These are phyloP conservation scores for Aricia artaxerxes DNA, from an alignment of 2,888 invertebrate species.

Conservation along the genomic window DNA sequence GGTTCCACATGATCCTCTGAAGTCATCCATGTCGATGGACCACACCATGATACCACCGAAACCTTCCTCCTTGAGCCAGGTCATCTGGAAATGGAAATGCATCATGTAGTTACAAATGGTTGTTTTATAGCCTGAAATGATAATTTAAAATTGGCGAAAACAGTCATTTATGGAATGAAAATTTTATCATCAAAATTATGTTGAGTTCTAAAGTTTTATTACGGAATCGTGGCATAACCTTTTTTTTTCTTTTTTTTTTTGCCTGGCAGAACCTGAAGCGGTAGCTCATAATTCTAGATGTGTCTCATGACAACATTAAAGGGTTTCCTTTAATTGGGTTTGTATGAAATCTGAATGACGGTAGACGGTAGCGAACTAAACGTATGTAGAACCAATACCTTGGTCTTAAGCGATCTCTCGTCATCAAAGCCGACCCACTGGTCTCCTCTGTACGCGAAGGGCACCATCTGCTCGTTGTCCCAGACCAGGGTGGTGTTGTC, in stretches of 20 bases:
- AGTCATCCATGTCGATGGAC: slow-evolving; percentile 98
- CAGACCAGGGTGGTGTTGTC: slow-evolving; percentile 96
- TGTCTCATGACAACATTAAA: too few species aligned
- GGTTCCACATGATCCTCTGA: slow-evolving; percentile 92
- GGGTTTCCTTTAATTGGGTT: too few species aligned
- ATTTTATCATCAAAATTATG: too few species aligned
- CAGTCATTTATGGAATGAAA: too few species aligned
- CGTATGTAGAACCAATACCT: slow-evolving; percentile 77
- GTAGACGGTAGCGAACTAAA: too few species aligned
- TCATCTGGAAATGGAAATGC: slow-evolving; percentile 82
- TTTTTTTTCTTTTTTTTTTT: too few species aligned
- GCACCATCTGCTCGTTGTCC: slow-evolving; percentile 98
- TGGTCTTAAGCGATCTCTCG: slow-evolving; percentile 93
- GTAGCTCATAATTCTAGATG: too few species aligned
- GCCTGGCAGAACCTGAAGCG: too few species aligned
- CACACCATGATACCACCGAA: slow-evolving; percentile 98
- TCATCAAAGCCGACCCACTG: slow-evolving; percentile 98
- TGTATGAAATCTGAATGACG: too few species aligned
- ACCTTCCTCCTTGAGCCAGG: slow-evolving; percentile 95
- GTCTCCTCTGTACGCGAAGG: slow-evolving; percentile 94
- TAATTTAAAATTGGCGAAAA: too few species aligned
- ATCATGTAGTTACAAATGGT: not conserved
- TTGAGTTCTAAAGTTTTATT: too few species aligned
- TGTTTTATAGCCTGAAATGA: not conserved
- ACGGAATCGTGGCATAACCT: too few species aligned